Percentiles rank a stretch among this genome's conserved stretches.
Evolutionary conservation across 2,888 invertebrate genomes (phyloP).

Genomic region (Pristionchus japonicus): DNA sequence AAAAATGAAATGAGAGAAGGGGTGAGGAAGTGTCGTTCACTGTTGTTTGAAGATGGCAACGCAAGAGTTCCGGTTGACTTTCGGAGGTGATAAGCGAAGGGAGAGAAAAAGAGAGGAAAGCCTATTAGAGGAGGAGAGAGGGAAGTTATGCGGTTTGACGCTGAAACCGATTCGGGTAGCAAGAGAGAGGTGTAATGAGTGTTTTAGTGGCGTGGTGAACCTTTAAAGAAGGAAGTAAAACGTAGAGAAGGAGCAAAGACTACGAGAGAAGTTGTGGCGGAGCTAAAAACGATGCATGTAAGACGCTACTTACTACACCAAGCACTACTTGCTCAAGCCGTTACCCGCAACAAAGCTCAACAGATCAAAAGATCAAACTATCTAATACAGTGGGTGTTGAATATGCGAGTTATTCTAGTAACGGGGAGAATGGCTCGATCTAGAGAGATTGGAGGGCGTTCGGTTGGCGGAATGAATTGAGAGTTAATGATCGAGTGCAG

Average conservation of each 20-base stretch:
- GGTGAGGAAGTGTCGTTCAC: neutral
- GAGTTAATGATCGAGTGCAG: neutral
- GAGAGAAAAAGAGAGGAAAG: neutral
- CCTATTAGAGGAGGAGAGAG: neutral
- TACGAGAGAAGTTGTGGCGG: no score
- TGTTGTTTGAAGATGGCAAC: conserved; percentile 29
- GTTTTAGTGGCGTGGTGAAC: neutral
- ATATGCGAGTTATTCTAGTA: neutral
- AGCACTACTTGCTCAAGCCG: no score
- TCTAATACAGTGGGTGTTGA: neutral
- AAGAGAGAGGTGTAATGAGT: neutral
- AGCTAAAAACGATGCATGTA: no score
- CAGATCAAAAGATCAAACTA: neutral
- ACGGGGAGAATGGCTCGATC: neutral
- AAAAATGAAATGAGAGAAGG: neutral
- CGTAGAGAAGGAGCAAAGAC: no score
- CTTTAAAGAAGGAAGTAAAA: neutral
- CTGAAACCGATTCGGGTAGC: neutral
- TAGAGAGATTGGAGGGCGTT: neutral
- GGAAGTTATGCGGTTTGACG: neutral
- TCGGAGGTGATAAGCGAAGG: neutral
- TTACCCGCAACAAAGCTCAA: no score
- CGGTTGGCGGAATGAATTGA: no score
- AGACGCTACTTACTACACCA: no score
- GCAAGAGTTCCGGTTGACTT: conserved; percentile 18